Evolutionary conservation across 2,113 vertebrate species (phyloP), one percentile per base, ranked within the genome.

Genomic region (Mus pahari): DNA sequence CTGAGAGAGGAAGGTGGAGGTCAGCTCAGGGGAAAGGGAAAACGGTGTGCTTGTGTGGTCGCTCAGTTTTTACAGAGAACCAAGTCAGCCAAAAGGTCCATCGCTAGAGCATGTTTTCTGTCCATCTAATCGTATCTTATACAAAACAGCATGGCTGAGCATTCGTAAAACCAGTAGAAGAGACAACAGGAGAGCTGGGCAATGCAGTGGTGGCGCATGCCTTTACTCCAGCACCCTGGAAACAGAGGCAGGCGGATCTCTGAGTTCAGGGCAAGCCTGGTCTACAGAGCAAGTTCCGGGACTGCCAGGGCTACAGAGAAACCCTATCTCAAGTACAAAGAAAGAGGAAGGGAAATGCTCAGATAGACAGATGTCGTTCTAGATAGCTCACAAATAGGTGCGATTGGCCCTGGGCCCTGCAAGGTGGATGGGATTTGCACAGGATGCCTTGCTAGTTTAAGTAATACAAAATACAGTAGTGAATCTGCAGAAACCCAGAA

Each of bases 371-470:
- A 22, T 39, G 64, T 1, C 36, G 66, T 70, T 79, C 66, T 26
- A 16, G n/a, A 36, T 81, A 64, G 75, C 70, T 93, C 33, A 70
- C 28, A 1, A 78, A 62, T 17, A 31, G 79, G 93, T n/a, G 73
- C 82, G 86, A 77, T 70, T 70, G 86, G 89, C 91, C 33, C 82
- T 68, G 39, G 66, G 71, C 12, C 86, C 81, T 77, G 73, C 53
- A 64, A 64, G 48, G 60, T 55, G 79, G 60, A 16, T 70, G 42
- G 79, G 70, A 92, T 77, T 96, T 92, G 79, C 42, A 58, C 86
- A 39, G 55, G 91, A 77, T 28, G 53, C 75, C 84, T 92, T 50
- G 28, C 55, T 2, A 31, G 33, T 31, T 70, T 91, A 84, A 81
- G 70, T 60, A 89, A 74, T 24, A 26, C 93, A 60, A 95, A 86